Conservation (phyloP, 1,140 invertebrate species). For the Neelides sp. region DNA sequence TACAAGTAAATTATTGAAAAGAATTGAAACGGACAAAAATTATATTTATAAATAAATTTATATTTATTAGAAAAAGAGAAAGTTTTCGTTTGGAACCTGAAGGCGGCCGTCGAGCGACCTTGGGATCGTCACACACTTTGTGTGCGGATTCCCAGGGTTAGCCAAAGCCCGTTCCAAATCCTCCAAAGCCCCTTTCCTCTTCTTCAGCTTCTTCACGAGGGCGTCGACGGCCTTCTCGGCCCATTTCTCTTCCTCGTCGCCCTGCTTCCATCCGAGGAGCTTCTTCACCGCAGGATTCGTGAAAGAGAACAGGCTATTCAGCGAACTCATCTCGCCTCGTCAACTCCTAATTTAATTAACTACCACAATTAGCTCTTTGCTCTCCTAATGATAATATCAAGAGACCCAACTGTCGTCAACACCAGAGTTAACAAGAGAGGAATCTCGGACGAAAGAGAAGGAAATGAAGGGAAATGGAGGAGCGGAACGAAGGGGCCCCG, state of each 20-base stretch:
- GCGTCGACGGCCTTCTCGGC: conserved; percentile 97
- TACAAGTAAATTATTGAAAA: too few relatives aligned
- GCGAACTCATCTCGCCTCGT: conserved; percentile 52
- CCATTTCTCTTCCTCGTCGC: conserved; percentile 97
- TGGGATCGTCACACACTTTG: conserved; percentile 95
- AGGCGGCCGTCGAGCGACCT: conserved; percentile 84
- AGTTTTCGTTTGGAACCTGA: conserved; percentile 53
- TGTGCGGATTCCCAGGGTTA: conserved; percentile 71
- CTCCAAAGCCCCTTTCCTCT: conserved; percentile 85
- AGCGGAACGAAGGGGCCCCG: too few relatives aligned
- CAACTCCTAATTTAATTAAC: too few relatives aligned
- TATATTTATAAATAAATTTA: too few relatives aligned
- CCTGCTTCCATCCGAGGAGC: conserved; percentile 88
- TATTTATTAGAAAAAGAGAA: too few relatives aligned
- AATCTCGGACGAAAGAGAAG: too few relatives aligned
- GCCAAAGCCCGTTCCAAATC: conserved; percentile 86
- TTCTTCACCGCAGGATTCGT: conserved; percentile 96
- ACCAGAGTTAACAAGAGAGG: too few relatives aligned
- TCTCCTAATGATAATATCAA: too few relatives aligned
- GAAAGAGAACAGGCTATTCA: conserved; percentile 88
- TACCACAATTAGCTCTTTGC: too few relatives aligned
- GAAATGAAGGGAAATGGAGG: too few relatives aligned
- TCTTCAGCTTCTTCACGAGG: conserved; percentile 93
- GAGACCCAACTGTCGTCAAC: too few relatives aligned
- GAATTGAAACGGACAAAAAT: too few relatives aligned